Evolutionary conservation across 2,888 invertebrate genomes (phyloP).

Genomic region (Meteorus cinctellus): DNA sequence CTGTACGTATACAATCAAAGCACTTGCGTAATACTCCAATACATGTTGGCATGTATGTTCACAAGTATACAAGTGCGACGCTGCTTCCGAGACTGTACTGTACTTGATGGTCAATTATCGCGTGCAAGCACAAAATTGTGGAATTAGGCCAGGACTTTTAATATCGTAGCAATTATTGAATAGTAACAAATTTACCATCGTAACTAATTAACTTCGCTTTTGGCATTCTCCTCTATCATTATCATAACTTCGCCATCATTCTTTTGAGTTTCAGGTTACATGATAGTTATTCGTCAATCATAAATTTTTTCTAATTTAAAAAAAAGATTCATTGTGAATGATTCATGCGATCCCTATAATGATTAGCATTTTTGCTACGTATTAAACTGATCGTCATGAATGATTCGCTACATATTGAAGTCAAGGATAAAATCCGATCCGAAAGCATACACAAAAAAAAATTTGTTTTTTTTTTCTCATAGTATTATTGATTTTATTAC

Average conservation of each 20-base stretch:
- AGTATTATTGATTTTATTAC: neutral
- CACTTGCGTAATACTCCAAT: slow-evolving; percentile 26
- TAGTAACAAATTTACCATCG: neutral
- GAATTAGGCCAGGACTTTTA: neutral
- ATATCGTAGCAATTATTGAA: neutral
- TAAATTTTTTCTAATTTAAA: neutral
- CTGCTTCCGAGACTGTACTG: neutral
- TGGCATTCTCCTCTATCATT: neutral
- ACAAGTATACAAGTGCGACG: neutral
- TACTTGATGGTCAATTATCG: slow-evolving; percentile 21
- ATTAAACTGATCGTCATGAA: neutral
- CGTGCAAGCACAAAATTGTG: slow-evolving; percentile 15
- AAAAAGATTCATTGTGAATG: neutral
- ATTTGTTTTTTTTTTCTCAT: neutral
- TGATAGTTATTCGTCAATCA: neutral
- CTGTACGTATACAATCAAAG: slow-evolving; percentile 20
- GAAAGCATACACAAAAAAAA: neutral
- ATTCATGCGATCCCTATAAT: neutral
- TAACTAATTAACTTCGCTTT: neutral
- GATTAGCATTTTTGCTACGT: neutral
- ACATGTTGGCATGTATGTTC: neutral
- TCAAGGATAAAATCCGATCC: neutral
- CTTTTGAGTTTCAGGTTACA: neutral
- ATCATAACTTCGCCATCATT: neutral
- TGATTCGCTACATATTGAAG: neutral